Conservation (phyloP, 2,888 invertebrate species). For the Luperina nickerlii region DNA sequence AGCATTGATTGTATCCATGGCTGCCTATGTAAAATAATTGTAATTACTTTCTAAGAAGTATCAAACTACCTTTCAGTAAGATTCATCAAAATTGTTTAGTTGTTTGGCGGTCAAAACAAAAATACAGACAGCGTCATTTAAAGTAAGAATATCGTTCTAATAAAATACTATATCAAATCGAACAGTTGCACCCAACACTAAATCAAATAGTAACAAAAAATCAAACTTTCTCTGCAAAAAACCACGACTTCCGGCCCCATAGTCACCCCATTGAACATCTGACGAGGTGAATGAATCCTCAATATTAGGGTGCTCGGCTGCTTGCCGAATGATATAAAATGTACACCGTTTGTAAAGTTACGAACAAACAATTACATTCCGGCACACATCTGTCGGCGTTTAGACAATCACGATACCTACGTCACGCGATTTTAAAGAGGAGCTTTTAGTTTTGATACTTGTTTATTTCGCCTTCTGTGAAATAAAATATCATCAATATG, state of each 20-base stretch:
- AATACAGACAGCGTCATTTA: background rate
- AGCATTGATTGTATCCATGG: no score
- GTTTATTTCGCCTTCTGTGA: background rate
- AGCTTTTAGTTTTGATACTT: slow-evolving; percentile 74
- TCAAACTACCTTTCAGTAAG: background rate
- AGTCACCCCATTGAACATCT: slow-evolving; percentile 87
- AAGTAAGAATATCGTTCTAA: background rate
- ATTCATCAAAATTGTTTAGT: background rate
- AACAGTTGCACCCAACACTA: slow-evolving; percentile 73
- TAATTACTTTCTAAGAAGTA: background rate
- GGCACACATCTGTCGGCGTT: slow-evolving; percentile 90
- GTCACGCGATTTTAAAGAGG: slow-evolving; percentile 85
- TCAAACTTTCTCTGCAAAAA: slow-evolving; percentile 81
- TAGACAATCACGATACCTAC: slow-evolving; percentile 89
- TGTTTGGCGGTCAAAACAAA: background rate
- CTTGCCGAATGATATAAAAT: slow-evolving; percentile 85
- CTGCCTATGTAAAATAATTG: background rate
- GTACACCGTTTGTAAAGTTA: slow-evolving; percentile 84
- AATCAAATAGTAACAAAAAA: slow-evolving; percentile 79
- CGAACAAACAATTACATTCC: slow-evolving; percentile 89
- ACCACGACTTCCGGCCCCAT: slow-evolving; percentile 80
- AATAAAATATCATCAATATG: background rate
- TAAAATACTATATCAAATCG: slow-evolving; percentile 18
- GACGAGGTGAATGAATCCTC: slow-evolving; percentile 89
- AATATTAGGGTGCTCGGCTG: slow-evolving; percentile 81